Conservation (phyloP, 1,140 invertebrate species). For the Leptinotarsa defecta region DNA sequence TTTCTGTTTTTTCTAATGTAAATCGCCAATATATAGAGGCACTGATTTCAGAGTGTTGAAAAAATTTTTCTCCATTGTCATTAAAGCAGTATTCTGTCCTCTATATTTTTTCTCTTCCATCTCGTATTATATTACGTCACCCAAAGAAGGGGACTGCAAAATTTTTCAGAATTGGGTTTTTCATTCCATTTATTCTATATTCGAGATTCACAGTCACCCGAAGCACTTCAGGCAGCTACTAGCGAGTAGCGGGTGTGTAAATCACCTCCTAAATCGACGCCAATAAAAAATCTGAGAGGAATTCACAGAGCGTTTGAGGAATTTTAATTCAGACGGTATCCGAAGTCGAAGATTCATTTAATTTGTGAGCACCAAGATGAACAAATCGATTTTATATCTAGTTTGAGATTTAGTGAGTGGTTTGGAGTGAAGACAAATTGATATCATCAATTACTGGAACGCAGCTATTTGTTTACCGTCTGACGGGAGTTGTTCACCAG, state of each 20-base stretch:
- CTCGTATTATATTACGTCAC: no score
- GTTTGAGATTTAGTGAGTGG: not conserved
- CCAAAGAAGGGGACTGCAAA: no score
- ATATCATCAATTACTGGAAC: not conserved
- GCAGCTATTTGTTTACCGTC: not conserved
- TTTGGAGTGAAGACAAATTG: not conserved
- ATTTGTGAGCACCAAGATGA: not conserved
- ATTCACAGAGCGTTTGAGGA: not conserved
- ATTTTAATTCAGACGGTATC: not conserved
- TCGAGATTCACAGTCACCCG: no score
- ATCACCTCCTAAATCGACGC: not conserved
- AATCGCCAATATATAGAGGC: no score
- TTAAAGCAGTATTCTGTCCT: no score
- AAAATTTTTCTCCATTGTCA: no score
- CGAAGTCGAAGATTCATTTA: not conserved
- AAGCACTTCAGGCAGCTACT: not conserved
- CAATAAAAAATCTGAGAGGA: not conserved
- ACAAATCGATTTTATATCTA: conserved; percentile 6
- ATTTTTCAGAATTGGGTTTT: no score
- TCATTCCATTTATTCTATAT: no score
- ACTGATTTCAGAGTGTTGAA: no score
- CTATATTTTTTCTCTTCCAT: no score
- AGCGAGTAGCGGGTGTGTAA: not conserved
- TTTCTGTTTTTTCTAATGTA: no score
- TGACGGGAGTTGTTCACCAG: not conserved